Evolutionary conservation across 2,888 invertebrate genomes (phyloP).

Genomic region (Erebia ligea): DNA sequence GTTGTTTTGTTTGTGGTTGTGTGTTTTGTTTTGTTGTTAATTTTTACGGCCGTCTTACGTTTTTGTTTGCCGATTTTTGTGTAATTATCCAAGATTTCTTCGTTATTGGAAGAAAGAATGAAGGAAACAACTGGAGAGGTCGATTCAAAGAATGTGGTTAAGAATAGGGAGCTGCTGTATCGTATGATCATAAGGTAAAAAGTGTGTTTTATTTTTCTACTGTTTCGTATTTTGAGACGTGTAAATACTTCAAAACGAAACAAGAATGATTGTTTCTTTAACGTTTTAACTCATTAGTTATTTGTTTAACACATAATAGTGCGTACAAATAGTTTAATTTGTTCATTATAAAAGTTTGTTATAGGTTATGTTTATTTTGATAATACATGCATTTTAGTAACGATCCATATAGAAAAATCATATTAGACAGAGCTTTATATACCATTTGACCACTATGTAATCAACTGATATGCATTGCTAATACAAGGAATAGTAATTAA

Average conservation of each 20-base stretch:
- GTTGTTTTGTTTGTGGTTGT: conserved; percentile 13
- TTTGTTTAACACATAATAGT: not conserved
- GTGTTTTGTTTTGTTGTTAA: conserved; percentile 1
- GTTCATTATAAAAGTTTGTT: not conserved
- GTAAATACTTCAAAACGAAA: not conserved
- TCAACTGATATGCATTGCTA: no score
- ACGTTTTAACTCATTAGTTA: not conserved
- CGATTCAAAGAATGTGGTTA: conserved; percentile 90
- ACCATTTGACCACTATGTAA: no score
- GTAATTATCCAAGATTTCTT: conserved; percentile 28
- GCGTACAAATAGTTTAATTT: not conserved
- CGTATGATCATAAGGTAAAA: conserved; percentile 93
- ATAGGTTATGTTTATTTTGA: not conserved
- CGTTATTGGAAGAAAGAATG: conserved; percentile 53
- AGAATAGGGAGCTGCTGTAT: conserved; percentile 94
- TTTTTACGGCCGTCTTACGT: conserved; percentile 22
- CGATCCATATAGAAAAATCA: no score
- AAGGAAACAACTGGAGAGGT: conserved; percentile 65
- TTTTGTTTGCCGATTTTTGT: conserved; percentile 43
- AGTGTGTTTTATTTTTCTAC: not conserved
- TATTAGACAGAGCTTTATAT: no score
- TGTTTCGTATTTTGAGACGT: not conserved
- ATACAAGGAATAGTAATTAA: no score
- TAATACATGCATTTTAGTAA: no score
- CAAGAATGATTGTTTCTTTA: not conserved